Percentiles rank a stretch among this genome's conserved stretches.
Conservation (phyloP, 1,140 invertebrate genomes). For the Stegodyphus dumicola region DNA sequence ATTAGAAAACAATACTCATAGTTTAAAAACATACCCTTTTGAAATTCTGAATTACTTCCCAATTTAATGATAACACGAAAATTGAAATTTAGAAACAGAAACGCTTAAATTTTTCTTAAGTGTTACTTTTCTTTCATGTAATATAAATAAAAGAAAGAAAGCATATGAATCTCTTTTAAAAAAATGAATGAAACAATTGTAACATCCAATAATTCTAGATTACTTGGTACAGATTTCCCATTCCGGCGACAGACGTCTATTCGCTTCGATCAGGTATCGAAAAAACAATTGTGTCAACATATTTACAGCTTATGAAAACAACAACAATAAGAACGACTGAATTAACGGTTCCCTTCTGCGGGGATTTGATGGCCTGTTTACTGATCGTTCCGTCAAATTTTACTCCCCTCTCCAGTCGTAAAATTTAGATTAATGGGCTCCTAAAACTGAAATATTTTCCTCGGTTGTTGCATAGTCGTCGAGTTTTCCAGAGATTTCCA, state of each 20-base stretch:
- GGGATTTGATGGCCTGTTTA: slow-evolving; percentile 3
- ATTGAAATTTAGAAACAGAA: no score
- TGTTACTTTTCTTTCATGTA: no score
- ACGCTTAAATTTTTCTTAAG: no score
- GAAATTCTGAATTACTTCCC: no score
- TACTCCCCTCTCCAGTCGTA: slow-evolving; percentile 1
- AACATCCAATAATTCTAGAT: no score
- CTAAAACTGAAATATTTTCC: not conserved
- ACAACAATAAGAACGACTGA: not conserved
- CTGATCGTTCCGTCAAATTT: slow-evolving; percentile 4
- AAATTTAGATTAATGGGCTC: slow-evolving; percentile 16
- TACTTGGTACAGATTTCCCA: no score
- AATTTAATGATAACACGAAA: no score
- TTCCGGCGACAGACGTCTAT: not conserved
- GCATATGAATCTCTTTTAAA: no score
- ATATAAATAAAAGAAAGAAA: no score
- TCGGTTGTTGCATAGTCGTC: not conserved
- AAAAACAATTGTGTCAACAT: slow-evolving; percentile 4
- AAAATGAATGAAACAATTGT: no score
- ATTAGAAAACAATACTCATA: no score
- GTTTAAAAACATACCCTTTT: no score
- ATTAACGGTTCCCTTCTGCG: not conserved
- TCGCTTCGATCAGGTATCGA: not conserved
- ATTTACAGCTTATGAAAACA: slow-evolving; percentile 20
- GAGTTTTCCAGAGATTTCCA: not conserved